Evolutionary conservation across 2,888 invertebrate species (phyloP).

Genomic region (Idaea dimidiata): DNA sequence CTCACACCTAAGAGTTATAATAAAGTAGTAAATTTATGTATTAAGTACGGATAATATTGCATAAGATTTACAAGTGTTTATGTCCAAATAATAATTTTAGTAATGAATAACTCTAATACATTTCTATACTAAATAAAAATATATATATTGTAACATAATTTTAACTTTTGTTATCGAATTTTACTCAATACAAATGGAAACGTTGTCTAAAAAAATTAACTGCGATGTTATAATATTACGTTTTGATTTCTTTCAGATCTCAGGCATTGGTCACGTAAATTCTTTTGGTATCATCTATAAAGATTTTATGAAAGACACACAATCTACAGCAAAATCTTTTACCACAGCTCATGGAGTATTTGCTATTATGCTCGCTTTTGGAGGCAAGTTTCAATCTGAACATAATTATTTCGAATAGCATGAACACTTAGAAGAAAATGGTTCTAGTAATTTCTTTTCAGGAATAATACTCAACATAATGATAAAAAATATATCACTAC

Average conservation of each 20-base stretch:
- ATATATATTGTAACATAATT: too few relatives aligned
- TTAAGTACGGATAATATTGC: too few relatives aligned
- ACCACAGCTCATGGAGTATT: slow-evolving; percentile 71
- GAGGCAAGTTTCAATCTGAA: slow-evolving; percentile 45
- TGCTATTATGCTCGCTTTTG: slow-evolving; percentile 67
- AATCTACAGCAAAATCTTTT: slow-evolving; percentile 65
- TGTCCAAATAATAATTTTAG: too few relatives aligned
- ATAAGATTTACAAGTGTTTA: too few relatives aligned
- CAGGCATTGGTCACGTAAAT: slow-evolving; percentile 81
- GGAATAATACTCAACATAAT: slow-evolving; percentile 81
- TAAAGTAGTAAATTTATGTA: too few relatives aligned
- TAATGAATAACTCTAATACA: too few relatives aligned
- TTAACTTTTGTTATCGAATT: too few relatives aligned
- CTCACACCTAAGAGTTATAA: too few relatives aligned
- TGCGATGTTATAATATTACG: background rate
- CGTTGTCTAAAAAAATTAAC: too few relatives aligned
- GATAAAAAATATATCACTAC: slow-evolving; percentile 74
- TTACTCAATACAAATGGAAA: too few relatives aligned
- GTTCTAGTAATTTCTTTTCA: slow-evolving; percentile 44
- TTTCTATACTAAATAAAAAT: too few relatives aligned
- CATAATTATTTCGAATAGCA: background rate
- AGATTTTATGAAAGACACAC: slow-evolving; percentile 64
- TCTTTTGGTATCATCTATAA: slow-evolving; percentile 81
- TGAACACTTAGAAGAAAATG: background rate
- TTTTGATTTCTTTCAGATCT: slow-evolving; percentile 67